Percentiles rank a stretch among this genome's conserved stretches.
Evolutionary conservation across 37 sponge, comb jelly and placozoan genomes (phyloP).

Genomic region (Agelas oroides): DNA sequence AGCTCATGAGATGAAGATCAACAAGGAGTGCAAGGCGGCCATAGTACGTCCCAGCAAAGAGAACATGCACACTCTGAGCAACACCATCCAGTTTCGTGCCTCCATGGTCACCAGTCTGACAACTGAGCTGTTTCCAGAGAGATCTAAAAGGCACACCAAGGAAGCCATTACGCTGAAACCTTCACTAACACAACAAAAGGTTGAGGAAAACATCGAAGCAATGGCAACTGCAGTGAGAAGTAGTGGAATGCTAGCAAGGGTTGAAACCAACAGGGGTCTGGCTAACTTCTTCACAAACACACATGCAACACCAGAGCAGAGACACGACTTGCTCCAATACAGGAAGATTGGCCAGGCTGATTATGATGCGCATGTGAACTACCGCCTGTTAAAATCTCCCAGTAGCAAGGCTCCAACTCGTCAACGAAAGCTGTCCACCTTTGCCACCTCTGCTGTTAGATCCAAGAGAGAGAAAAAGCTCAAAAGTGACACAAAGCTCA

Average conservation of each 20-base stretch:
- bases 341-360: constrained; percentile 10
- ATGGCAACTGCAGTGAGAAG: not conserved
- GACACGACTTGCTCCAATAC: constrained; percentile 18
- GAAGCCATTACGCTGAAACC: constrained; percentile 18
- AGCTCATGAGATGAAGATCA: too few relatives aligned
- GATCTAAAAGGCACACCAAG: not conserved
- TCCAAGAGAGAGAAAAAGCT: too few relatives aligned
- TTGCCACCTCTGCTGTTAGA: too few relatives aligned
- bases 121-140: too few relatives aligned
- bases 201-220: constrained; percentile 1
- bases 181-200: constrained; percentile 2
- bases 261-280: not conserved
- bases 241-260: not conserved
- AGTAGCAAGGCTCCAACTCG: not conserved
- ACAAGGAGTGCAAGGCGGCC: too few relatives aligned
- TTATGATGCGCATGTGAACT: not conserved
- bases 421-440: too few relatives aligned
- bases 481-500: too few relatives aligned
- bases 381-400: not conserved
- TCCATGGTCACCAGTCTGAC: too few relatives aligned
- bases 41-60: too few relatives aligned
- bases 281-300: constrained; percentile 4
- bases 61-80: too few relatives aligned
- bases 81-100: too few relatives aligned
- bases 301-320: constrained; percentile 14